phyloP scores from a whole-genome alignment of 2,113 vertebrate genomes.

The Poeciliopsis occidentalis region DNA sequence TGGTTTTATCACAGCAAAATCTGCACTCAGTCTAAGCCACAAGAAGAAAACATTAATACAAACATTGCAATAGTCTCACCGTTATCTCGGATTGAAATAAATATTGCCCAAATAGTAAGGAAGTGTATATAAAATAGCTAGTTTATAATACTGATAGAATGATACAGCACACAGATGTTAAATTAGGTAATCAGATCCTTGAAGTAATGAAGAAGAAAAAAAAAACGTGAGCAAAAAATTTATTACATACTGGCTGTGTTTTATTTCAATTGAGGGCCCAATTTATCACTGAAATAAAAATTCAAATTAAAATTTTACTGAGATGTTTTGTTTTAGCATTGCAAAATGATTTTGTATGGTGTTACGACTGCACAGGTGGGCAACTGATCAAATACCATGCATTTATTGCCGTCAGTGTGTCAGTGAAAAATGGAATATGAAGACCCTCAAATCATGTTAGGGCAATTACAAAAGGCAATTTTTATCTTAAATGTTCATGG shows the following conservation, averaged over 20 bases:
- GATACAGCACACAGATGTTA: background rate
- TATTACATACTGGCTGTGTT: background rate
- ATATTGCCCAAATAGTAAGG: background rate
- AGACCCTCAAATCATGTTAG: constrained; percentile 21
- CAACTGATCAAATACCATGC: constrained; percentile 37
- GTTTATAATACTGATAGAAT: background rate
- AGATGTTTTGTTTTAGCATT: background rate
- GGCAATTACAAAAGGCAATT: constrained; percentile 29
- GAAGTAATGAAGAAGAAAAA: background rate
- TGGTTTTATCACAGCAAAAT: background rate
- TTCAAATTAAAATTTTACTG: constrained; percentile 32
- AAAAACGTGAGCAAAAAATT: background rate
- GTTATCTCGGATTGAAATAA: background rate
- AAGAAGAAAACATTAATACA: background rate
- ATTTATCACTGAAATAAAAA: constrained; percentile 38
- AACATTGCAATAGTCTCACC: background rate
- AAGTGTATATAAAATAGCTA: background rate
- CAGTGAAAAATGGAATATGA: constrained; percentile 48
- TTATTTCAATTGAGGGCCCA: constrained; percentile 12
- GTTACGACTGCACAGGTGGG: constrained; percentile 7
- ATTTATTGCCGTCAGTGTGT: constrained; percentile 53
- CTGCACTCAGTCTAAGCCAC: background rate
- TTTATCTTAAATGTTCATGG: constrained; percentile 21
- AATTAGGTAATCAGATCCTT: background rate
- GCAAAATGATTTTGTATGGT: constrained; percentile 1